Conservation (phyloP, 2,888 invertebrate species). For the Pristionchus fissidentatus region DNA sequence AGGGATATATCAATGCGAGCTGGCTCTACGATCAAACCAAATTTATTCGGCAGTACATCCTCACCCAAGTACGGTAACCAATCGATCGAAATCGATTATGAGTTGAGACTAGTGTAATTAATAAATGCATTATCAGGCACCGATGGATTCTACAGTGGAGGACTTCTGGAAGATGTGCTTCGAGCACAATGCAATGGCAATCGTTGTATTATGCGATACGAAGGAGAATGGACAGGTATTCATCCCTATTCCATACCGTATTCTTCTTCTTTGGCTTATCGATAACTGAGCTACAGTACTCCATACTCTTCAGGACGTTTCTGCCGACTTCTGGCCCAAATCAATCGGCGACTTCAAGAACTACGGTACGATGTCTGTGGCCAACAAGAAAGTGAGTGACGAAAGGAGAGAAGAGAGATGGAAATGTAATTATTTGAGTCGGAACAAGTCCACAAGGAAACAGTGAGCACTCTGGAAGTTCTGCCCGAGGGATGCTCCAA, state of each 20-base stretch:
- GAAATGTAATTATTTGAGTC: not conserved
- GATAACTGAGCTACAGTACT: not conserved
- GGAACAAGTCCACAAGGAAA: not conserved
- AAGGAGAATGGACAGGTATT: slow-evolving; percentile 3
- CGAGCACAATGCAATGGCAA: not conserved
- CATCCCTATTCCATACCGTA: not conserved
- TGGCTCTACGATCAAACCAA: slow-evolving; percentile 3
- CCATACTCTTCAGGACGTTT: not conserved
- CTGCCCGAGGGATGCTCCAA: slow-evolving; percentile 36
- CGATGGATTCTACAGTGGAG: not conserved
- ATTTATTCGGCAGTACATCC: not conserved
- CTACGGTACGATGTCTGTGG: not conserved
- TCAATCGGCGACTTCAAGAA: not conserved
- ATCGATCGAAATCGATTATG: not conserved
- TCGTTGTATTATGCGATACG: not conserved
- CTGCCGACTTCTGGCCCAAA: slow-evolving; percentile 7
- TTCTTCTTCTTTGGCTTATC: no score
- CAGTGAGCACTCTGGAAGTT: not conserved
- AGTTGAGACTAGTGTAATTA: no score
- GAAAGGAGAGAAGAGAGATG: not conserved
- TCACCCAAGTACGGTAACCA: slow-evolving; percentile 9
- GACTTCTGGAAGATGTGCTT: slow-evolving; percentile 38
- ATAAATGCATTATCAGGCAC: not conserved
- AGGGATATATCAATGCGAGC: not conserved
- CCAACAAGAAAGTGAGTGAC: slow-evolving; percentile 14